Conservation (phyloP, 2,888 invertebrate species). For the Dusona sp. region DNA sequence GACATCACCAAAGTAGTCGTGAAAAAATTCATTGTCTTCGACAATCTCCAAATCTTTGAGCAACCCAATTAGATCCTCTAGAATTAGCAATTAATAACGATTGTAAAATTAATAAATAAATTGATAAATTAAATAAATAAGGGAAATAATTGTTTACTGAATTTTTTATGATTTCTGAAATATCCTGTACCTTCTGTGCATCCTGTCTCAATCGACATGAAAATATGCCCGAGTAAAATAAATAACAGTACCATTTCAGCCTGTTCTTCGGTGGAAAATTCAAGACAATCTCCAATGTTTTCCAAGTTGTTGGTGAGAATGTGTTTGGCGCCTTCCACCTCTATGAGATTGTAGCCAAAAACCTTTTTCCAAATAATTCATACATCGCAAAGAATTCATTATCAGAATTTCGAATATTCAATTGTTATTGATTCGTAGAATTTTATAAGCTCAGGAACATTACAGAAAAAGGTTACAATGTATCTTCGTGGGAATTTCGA, state of each 20-base stretch:
- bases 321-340: conserved; percentile 82
- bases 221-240: conserved; percentile 86
- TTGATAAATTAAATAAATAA: not conserved
- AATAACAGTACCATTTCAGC: conserved; percentile 85
- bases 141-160: not conserved
- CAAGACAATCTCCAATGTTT: conserved; percentile 72
- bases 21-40: conserved; percentile 80
- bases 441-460: not conserved
- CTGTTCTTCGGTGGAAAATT: conserved; percentile 77
- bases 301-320: conserved; percentile 77
- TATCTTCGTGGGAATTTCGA: not conserved
- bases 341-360: conserved; percentile 86
- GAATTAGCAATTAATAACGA: conserved; percentile 42
- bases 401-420: not conserved
- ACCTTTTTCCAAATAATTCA: conserved; percentile 81
- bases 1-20: conserved; percentile 78
- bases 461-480: not conserved
- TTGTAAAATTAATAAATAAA: not conserved
- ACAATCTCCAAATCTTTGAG: conserved; percentile 85
- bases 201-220: conserved; percentile 85
- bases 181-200: conserved; percentile 85
- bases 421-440: not conserved
- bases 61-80: conserved; percentile 77
- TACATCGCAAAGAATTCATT: too few relatives aligned
- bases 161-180: not conserved